phyloP scores from a whole-genome alignment of 2,113 vertebrate species.

The Semnornis frantzii region DNA sequence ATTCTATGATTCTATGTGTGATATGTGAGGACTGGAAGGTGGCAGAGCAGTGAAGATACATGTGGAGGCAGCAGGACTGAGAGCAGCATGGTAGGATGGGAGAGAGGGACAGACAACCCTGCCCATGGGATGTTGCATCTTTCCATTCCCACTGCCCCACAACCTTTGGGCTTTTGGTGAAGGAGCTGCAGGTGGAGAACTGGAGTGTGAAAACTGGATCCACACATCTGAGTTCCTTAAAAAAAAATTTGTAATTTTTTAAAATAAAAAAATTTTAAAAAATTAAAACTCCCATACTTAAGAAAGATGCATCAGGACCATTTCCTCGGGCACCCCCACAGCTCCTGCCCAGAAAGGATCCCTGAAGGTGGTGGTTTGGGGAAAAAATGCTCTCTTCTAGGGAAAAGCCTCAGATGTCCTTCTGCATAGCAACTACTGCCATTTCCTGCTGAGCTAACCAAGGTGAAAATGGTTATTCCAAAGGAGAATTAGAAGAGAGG shows the following conservation, averaged over 20 bases:
- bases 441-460: neutral
- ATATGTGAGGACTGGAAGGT: neutral
- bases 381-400: neutral
- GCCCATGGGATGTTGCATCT: neutral
- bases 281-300: too few species aligned
- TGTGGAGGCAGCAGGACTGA: rapidly evolving
- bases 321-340: rapidly evolving
- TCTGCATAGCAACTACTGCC: neutral
- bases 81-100: rapidly evolving
- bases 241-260: neutral
- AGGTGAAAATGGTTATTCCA: neutral
- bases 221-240: neutral
- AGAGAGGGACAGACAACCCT: neutral
- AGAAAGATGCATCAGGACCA: neutral
- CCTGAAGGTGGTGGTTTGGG: neutral
- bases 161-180: neutral
- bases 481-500: neutral
- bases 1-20: too few species aligned
- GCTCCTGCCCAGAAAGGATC: neutral
- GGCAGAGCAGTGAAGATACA: rapidly evolving
- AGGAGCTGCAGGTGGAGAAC: neutral
- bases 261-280: too few species aligned
- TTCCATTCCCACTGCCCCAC: neutral
- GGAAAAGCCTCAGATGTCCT: neutral
- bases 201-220: neutral